Percentiles rank a stretch among this genome's conserved stretches.
These are phyloP conservation scores for Pangasius sanitwongsei DNA, from an alignment of 2,797 vertebrate genomes.

Conservation along the genomic window DNA sequence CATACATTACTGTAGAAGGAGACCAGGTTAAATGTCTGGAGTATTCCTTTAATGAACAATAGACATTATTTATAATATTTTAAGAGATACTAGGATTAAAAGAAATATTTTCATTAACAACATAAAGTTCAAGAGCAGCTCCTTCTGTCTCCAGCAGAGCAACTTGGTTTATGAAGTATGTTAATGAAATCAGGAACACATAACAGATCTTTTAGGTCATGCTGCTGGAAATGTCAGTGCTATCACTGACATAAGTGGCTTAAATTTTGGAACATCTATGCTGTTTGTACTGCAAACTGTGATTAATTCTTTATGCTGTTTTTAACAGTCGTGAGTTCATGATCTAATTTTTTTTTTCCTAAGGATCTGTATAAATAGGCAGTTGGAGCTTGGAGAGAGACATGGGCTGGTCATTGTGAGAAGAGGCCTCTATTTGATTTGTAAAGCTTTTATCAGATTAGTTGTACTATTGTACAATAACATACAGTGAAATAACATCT, in stretches of 20 bases:
- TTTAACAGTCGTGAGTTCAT: conserved; percentile 3
- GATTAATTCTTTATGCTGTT: conserved; percentile 5
- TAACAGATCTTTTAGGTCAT: conserved; percentile 86
- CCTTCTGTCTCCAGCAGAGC: not conserved
- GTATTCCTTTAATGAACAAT: not conserved
- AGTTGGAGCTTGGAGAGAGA: not conserved
- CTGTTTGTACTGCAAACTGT: not conserved
- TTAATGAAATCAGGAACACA: conserved; percentile 88
- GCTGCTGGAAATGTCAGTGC: conserved; percentile 81
- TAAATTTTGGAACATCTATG: not conserved
- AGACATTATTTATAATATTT: not conserved
- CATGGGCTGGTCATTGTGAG: conserved; percentile 9
- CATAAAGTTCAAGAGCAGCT: not conserved
- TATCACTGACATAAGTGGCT: not conserved
- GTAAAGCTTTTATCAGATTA: conserved; percentile 29
- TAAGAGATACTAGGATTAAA: not conserved
- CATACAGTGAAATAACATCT: conserved; percentile 26
- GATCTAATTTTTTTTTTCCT: not conserved
- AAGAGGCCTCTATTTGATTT: conserved; percentile 21
- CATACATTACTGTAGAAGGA: not conserved
- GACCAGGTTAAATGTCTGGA: not conserved
- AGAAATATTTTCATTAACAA: not conserved
- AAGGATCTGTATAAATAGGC: conserved; percentile 16
- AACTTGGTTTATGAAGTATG: conserved; percentile 17
- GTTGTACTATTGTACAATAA: conserved; percentile 29